Base-by-base conservation (phyloP, 2,113 vertebrate genomes). In the Gambusia affinis region DNA sequence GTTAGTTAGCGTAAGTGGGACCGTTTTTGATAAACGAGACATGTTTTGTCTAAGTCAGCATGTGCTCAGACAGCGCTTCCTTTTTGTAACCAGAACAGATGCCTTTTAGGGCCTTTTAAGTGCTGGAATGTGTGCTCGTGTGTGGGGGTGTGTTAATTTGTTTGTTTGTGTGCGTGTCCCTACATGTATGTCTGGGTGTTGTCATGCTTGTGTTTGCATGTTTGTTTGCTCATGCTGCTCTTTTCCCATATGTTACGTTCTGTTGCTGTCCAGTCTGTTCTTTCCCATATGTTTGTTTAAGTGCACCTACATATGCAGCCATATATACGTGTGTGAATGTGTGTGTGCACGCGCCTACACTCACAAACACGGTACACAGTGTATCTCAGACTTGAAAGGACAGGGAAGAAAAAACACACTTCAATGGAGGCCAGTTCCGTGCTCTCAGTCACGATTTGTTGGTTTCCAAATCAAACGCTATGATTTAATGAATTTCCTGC, bases 401-500 rank as follows among this genome's bases (percentile, higher is more conserved):
- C 76, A 89, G 79, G 87, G 77, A 78, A 91, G 92, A 80, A 85
- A 92, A 85, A 90, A 88, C 84, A 84, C 85, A 91, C 90, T 94
- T 94, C 90, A 94, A 93, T 93, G 81, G 92, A 85, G 30, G 68
- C 78, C 78, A 91, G 89, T 93, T 94, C 88, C 87, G 86, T 92
- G 89, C 84, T 93, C 87, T 83, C 91, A 93, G 90, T 89, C 92
- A 93, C 88, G 80, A 90, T 92, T 90, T 92, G 92, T 90, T 92
- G 86, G 84, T 94, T 93, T 93, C 91, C 89, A 94, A 94, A 94
- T 95, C 91, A 93, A 95, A 94, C 91, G 74, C 89, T 89, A 92
- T 93, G 93, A 94, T 94, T 94, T 94, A 93, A 93, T 95, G 92
- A 92, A 93, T 92, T 94, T 95, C 94, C 93, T 88, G 88, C 75